Evolutionary conservation across 2,113 vertebrate species (phyloP).

Genomic region (Chionodraco myersi): DNA sequence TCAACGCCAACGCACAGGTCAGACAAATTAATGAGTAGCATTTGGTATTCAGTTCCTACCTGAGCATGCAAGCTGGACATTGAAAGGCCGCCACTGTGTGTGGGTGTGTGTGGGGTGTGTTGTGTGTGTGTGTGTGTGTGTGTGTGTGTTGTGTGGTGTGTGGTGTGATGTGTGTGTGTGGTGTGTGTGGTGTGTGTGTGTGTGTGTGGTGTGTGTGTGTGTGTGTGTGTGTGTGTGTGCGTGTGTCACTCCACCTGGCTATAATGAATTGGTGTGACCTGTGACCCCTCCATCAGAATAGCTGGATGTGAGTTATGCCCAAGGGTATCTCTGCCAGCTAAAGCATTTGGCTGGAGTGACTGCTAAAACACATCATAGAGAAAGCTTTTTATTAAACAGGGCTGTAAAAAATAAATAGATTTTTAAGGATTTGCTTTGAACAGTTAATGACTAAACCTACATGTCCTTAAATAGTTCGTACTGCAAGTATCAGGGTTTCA

Average conservation of each 20-base stretch:
- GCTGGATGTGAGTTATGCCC: slow-evolving; percentile 30
- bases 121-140: neutral
- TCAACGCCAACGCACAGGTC: slow-evolving; percentile 25
- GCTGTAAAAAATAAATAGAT: neutral
- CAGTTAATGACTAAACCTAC: neutral
- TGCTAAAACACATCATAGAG: slow-evolving; percentile 19
- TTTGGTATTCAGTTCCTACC: slow-evolving; percentile 29
- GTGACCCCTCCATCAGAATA: slow-evolving; percentile 45
- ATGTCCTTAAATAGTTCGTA: too few species aligned
- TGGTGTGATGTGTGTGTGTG: neutral
- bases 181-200: slow-evolving; percentile 7
- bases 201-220: neutral
- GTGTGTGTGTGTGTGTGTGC: neutral
- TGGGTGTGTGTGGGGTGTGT: slow-evolving; percentile 7
- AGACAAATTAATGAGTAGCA: slow-evolving; percentile 33
- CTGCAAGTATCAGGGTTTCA: too few species aligned
- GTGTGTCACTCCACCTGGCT: slow-evolving; percentile 22
- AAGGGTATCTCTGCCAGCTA: slow-evolving; percentile 37
- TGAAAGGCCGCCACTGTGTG: slow-evolving; percentile 29
- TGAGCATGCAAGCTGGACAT: slow-evolving; percentile 31
- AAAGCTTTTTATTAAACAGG: slow-evolving; percentile 3
- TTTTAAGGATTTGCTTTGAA: slow-evolving; percentile 25
- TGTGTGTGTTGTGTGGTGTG: slow-evolving; percentile 20
- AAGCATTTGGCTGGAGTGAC: slow-evolving; percentile 46
- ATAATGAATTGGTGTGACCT: slow-evolving; percentile 61